These are phyloP conservation scores for Lepus oiostolus DNA, from an alignment of 2,797 vertebrate genomes.

Conservation along the genomic window DNA sequence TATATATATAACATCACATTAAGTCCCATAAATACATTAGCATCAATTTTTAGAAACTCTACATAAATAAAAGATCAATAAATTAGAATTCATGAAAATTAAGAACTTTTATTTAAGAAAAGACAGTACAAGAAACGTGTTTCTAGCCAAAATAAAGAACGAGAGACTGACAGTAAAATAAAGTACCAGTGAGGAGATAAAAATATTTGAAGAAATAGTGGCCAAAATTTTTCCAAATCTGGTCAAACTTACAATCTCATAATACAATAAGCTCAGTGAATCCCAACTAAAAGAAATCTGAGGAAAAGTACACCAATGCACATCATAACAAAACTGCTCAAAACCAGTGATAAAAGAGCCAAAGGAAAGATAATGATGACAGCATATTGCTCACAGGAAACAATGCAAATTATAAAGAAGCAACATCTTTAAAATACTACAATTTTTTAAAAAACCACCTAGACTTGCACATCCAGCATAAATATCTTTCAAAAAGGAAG, in stretches of 20 bases:
- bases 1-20: no score
- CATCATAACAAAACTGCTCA: not conserved
- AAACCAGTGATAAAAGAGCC: not conserved
- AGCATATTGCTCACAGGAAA: not conserved
- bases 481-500: not conserved
- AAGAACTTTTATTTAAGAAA: not conserved
- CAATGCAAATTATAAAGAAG: not conserved
- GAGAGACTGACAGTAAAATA: not conserved
- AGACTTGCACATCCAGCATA: not conserved
- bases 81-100: not conserved
- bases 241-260: not conserved
- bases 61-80: not conserved
- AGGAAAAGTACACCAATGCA: not conserved
- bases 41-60: no score
- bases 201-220: not conserved
- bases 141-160: not conserved
- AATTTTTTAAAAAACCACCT: not conserved
- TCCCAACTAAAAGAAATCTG: not conserved
- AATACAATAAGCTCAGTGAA: not conserved
- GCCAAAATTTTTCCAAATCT: not conserved
- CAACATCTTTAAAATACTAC: not conserved
- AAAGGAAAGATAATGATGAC: not conserved
- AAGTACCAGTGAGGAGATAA: not conserved
- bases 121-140: not conserved
- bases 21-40: no score